Percentiles rank a stretch among this genome's conserved stretches.
phyloP scores from a whole-genome alignment of 2,113 vertebrate species.

The Dermatemys mawii region DNA sequence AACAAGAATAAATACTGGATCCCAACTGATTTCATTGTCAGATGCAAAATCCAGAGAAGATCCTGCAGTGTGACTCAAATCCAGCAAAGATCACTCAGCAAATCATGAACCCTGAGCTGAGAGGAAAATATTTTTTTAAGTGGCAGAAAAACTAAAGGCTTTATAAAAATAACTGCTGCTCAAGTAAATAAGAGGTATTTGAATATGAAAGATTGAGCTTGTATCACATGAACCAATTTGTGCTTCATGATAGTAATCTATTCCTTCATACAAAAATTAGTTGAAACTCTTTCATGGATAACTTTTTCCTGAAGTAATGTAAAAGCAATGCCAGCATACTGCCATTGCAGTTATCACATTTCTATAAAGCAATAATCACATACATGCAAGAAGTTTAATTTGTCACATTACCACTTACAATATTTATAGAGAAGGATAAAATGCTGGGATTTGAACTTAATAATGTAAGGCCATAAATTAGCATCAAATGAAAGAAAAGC shows the following conservation, averaged over 20 bases:
- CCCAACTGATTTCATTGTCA: slow-evolving; percentile 13
- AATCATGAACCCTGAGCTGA: neutral
- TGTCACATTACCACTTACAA: slow-evolving; percentile 7
- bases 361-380: neutral
- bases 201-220: neutral
- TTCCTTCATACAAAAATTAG: slow-evolving; percentile 18
- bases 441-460: slow-evolving; percentile 51
- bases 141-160: neutral
- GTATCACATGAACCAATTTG: neutral
- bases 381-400: slow-evolving; percentile 42
- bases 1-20: neutral
- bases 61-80: neutral
- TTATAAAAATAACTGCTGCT: neutral
- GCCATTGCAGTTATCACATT: neutral
- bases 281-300: slow-evolving; percentile 20
- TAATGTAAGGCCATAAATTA: slow-evolving; percentile 73
- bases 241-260: slow-evolving; percentile 1
- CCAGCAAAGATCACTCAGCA: neutral
- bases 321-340: slow-evolving; percentile 4
- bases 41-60: neutral
- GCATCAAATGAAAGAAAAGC: slow-evolving; percentile 78
- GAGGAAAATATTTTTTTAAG: neutral
- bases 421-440: slow-evolving; percentile 58
- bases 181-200: neutral
- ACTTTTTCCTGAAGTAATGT: slow-evolving; percentile 15